Evolutionary conservation across 2,113 vertebrate genomes (phyloP), one percentile per base, ranked within the genome.

Genomic region (Saccopteryx leptura): DNA sequence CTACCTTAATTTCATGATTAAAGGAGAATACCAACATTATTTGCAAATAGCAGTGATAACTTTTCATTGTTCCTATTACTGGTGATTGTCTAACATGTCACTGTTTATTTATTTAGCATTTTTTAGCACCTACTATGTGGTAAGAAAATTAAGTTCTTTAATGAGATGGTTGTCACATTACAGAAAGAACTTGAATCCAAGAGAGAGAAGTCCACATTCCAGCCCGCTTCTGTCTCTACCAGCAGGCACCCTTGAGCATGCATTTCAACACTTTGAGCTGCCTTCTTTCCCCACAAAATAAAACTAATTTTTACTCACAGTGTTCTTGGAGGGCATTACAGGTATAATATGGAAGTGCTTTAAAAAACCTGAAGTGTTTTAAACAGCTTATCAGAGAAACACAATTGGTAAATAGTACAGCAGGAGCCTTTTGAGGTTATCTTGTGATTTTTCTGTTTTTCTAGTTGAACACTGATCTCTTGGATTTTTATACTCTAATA

Each of bases 401-500:
- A 46, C 14, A 31, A 89, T 88, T 93, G 94, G 93, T 97, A 91
- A 94, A 66, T 81, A 91, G 81, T 86, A 15, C 15, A 82, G 78
- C 81, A 90, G 84, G 83, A n/a, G 81, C 96, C 75, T 95, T 91
- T 81, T 26, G 63, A 26, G 88, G 24, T 68, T 89, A 60, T 85
- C 54, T 78, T 87, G 39, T 88, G 86, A 92, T 96, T 97, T 97
- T 97, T 97, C 89, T 97, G 72, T 75, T 94, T 90, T 96, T 95
- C 39, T 93, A 95, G 54, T 88, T 72, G 63, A 94, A 58, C 79
- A 94, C n/a, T 26, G 33, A 83, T 48, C 88, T 95, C 93, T 94
- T 92, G 89, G 89, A 98, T 93, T 93, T 96, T 96, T 96, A 76
- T 21, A 93, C 95, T 95, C 93, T 97, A 91, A 97, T 94, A 97